phyloP scores from a whole-genome alignment of 1,140 invertebrate species.

The Drosophila melanogaster region Release_6_plus_ISO1_MT NT_033777.3:3511001-3511500 shows the following conservation, averaged over 20 bases:
- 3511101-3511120: not conserved
- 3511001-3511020: too few relatives aligned
- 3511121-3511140: conserved; percentile 15
- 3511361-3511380: conserved; percentile 67
- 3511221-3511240: conserved; percentile 63
- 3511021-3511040: too few relatives aligned
- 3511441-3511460: conserved; percentile 27
- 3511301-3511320: conserved; percentile 44
- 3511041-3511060: too few relatives aligned
- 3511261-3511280: conserved; percentile 83
- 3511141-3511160: conserved; percentile 35
- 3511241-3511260: conserved; percentile 62
- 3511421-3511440: not conserved
- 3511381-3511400: conserved; percentile 60
- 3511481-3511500: conserved; percentile 18
- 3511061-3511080: conserved; percentile 11
- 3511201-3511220: conserved; percentile 72
- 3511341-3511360: conserved; percentile 57
- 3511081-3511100: conserved; percentile 3
- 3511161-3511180: conserved; percentile 47
- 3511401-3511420: conserved; percentile 69
- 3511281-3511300: conserved; percentile 83
- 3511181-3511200: conserved; percentile 64
- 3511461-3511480: conserved; percentile 36
- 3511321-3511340: conserved; percentile 26